A percentile compares a stretch with the other conserved stretches of the same genome.
Conservation (phyloP, 2,797 vertebrate species). For the Eupleurogrammus muticus region DNA sequence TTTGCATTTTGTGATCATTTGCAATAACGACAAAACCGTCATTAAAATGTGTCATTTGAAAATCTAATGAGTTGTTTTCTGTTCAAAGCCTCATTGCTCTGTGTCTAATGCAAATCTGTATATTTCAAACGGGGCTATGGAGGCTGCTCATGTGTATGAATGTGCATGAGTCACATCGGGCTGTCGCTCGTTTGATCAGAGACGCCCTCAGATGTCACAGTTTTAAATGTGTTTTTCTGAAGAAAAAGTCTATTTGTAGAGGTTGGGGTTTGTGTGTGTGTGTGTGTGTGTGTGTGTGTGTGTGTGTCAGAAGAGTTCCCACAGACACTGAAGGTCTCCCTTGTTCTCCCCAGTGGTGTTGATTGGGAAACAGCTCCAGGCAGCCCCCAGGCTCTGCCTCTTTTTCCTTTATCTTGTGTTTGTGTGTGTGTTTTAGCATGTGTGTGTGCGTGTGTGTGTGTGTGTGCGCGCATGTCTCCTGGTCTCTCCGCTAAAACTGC, state of each 20-base stretch:
- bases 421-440: constrained; percentile 33
- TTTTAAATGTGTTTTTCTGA: constrained; percentile 63
- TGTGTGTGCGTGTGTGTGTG: not conserved
- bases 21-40: not conserved
- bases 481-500: constrained; percentile 36
- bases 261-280: constrained; percentile 36
- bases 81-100: constrained; percentile 44
- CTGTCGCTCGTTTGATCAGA: constrained; percentile 67
- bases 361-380: constrained; percentile 83
- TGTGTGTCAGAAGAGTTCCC: constrained; percentile 61
- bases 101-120: constrained; percentile 56
- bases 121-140: constrained; percentile 46
- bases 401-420: constrained; percentile 63
- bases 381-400: constrained; percentile 73
- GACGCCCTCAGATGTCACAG: constrained; percentile 59
- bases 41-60: constrained; percentile 39
- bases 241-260: constrained; percentile 60
- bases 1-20: constrained; percentile 12
- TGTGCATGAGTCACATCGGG: constrained; percentile 60
- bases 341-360: constrained; percentile 76
- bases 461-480: constrained; percentile 7
- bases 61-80: constrained; percentile 32
- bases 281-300: constrained; percentile 20
- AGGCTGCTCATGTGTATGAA: constrained; percentile 46
- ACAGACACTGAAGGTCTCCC: constrained; percentile 72